Evolutionary conservation across 1,140 invertebrate genomes (phyloP).

Genomic region (Aphis craccivora): DNA sequence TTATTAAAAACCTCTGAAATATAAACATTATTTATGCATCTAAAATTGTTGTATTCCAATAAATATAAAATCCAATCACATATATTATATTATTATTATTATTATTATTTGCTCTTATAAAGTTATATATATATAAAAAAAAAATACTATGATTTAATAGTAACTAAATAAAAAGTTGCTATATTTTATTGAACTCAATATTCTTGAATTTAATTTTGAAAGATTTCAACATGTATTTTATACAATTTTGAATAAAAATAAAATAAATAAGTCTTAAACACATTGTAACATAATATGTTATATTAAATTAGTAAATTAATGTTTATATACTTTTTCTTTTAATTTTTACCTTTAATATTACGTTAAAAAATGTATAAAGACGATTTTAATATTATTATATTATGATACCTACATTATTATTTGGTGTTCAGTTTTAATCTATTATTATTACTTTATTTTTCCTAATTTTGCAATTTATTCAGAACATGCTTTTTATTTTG

Average conservation of each 20-base stretch:
- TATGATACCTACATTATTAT: neutral
- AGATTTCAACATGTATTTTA: neutral
- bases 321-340: neutral
- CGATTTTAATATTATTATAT: neutral
- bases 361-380: neutral
- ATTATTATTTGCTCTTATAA: too few relatives aligned
- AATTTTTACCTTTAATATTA: neutral
- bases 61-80: neutral
- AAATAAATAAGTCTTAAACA: too few relatives aligned
- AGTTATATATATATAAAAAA: neutral
- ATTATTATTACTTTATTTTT: neutral
- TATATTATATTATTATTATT: too few relatives aligned
- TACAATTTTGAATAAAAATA: neutral
- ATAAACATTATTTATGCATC: conserved; percentile 8
- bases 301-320: too few relatives aligned
- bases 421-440: neutral
- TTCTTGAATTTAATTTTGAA: neutral
- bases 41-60: neutral
- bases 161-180: neutral
- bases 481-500: neutral
- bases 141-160: neutral
- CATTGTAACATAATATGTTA: too few relatives aligned
- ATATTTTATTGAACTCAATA: neutral
- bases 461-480: neutral
- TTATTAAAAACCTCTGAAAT: neutral